phyloP scores from a whole-genome alignment of 1,140 invertebrate genomes.

The Trichogramma pretiosum region DNA sequence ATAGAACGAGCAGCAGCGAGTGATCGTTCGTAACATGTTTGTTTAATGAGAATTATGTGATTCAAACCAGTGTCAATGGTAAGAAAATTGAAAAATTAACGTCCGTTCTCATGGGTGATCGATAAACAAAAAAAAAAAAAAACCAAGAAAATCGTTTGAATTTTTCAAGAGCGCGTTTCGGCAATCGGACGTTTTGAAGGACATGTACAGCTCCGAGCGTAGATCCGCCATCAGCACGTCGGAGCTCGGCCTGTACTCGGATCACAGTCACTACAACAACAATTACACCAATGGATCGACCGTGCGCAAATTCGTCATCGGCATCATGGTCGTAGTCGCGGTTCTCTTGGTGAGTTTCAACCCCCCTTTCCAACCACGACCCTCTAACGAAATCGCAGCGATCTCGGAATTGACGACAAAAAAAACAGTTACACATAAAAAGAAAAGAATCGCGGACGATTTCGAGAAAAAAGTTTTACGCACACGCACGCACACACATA shows the following conservation, averaged over 20 bases:
- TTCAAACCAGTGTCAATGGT: slow-evolving; percentile 11
- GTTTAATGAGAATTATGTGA: not conserved
- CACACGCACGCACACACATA: not conserved
- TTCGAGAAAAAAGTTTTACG: too few species aligned
- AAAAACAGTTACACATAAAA: too few species aligned
- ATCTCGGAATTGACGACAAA: too few species aligned
- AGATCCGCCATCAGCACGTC: slow-evolving; percentile 41
- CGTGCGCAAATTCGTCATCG: slow-evolving; percentile 35
- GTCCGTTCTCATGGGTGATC: not conserved
- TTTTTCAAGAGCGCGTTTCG: not conserved
- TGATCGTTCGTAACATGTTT: too few species aligned
- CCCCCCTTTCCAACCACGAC: too few species aligned
- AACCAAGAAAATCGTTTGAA: slow-evolving; percentile 6
- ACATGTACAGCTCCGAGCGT: slow-evolving; percentile 38
- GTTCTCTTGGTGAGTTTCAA: slow-evolving; percentile 36
- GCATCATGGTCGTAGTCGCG: slow-evolving; percentile 38
- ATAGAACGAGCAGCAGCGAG: too few species aligned
- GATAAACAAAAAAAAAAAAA: slow-evolving; percentile 1
- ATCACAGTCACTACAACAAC: slow-evolving; percentile 34
- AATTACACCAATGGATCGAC: slow-evolving; percentile 31
- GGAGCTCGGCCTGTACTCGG: slow-evolving; percentile 41
- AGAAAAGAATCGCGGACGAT: too few species aligned
- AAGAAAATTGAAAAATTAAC: not conserved
- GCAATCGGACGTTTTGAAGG: slow-evolving; percentile 18
- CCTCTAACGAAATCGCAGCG: too few species aligned